Conservation (phyloP, 92 coral and sea anemone genomes). For the Siderastrea siderea region DNA sequence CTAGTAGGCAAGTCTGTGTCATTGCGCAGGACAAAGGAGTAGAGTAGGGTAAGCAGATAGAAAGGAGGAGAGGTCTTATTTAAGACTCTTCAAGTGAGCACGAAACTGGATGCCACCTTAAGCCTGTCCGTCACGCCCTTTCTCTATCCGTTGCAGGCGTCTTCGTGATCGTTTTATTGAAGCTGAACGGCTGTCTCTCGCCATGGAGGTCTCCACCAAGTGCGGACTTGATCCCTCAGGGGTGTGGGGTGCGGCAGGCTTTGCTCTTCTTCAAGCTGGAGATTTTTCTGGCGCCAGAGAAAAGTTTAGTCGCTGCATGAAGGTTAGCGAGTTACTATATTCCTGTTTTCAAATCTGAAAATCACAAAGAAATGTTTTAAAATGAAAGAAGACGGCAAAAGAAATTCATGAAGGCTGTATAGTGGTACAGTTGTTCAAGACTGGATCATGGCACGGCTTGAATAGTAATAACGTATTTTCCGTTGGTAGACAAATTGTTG, state of each 20-base stretch:
- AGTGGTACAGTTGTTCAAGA: too few species aligned
- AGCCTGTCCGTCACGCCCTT: not conserved
- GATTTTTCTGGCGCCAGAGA: conserved; percentile 94
- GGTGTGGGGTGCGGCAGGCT: conserved; percentile 99
- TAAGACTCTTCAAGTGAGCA: too few species aligned
- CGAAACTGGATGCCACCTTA: too few species aligned
- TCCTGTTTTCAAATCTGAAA: not conserved
- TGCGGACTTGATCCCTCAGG: conserved; percentile 96
- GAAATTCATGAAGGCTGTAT: too few species aligned
- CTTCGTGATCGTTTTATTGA: conserved; percentile 98
- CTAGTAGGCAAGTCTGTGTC: not conserved
- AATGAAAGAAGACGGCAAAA: too few species aligned
- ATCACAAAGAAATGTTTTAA: not conserved
- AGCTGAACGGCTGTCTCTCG: conserved; percentile 91
- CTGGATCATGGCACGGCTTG: too few species aligned
- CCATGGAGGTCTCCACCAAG: conserved; percentile 99
- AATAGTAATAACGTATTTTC: too few species aligned
- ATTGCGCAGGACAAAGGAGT: not conserved
- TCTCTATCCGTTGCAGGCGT: conserved; percentile 66
- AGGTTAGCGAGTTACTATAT: conserved; percentile 60
- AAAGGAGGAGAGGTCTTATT: too few species aligned
- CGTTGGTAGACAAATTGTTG: too few species aligned
- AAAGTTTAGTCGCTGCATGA: conserved; percentile 92
- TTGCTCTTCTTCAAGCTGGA: conserved; percentile 95
- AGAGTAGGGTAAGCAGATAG: not conserved